These are phyloP conservation scores for Zaprionus lachaisei DNA, from an alignment of 1,140 invertebrate genomes.

Conservation along the genomic window DNA sequence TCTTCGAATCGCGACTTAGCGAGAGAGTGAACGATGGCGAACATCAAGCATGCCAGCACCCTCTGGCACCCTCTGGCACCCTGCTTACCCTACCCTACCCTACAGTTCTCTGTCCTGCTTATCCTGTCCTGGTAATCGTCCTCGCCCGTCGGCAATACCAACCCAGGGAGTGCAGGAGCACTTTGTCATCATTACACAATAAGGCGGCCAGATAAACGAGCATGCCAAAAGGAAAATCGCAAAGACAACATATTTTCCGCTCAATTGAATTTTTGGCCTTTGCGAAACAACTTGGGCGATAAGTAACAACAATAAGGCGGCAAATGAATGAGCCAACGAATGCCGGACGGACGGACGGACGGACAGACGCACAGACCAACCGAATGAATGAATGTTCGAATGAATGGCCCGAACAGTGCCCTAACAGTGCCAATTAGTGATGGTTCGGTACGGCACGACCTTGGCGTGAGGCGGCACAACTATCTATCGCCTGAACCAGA, in stretches of 20 bases:
- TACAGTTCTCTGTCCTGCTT: too few relatives aligned
- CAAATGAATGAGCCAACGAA: constrained; percentile 57
- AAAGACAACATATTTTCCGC: constrained; percentile 81
- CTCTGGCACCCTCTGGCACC: neutral
- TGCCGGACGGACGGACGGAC: neutral
- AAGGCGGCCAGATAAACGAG: constrained; percentile 57
- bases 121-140: too few relatives aligned
- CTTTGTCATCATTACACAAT: constrained; percentile 81
- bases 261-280: constrained; percentile 81
- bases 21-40: constrained; percentile 30
- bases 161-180: constrained; percentile 58
- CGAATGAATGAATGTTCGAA: constrained; percentile 9
- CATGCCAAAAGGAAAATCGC: constrained; percentile 72
- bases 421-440: constrained; percentile 37
- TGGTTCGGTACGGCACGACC: constrained; percentile 6
- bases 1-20: neutral
- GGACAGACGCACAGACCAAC: neutral
- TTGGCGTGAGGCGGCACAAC: neutral
- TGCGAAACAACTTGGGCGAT: constrained; percentile 68
- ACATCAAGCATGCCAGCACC: constrained; percentile 27
- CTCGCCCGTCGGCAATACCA: too few relatives aligned
- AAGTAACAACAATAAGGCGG: constrained; percentile 81
- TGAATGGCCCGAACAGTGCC: constrained; percentile 7
- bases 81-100: neutral
- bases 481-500: neutral